Percentiles rank a stretch among this genome's conserved stretches.
phyloP scores from a whole-genome alignment of 2,797 vertebrate genomes.

The Eidolon dupreanum region DNA sequence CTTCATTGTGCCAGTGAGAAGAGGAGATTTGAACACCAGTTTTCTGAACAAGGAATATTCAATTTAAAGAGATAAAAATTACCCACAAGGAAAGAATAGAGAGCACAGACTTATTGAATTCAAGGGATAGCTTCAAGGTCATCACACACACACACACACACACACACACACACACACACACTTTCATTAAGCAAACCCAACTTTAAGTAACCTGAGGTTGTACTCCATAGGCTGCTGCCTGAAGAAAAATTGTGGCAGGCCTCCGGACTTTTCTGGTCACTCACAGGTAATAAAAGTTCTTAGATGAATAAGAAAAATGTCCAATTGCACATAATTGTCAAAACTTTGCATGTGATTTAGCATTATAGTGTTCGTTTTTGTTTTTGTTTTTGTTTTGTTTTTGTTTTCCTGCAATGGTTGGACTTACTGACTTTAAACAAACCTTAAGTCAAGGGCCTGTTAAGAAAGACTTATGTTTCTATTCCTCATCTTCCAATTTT shows the following conservation, averaged over 20 bases:
- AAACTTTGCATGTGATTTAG: not conserved
- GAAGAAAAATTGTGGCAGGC: not conserved
- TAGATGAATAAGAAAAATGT: not conserved
- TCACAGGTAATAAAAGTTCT: not conserved
- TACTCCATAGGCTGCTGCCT: not conserved
- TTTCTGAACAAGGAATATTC: not conserved
- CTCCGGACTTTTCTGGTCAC: not conserved
- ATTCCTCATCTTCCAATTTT: not conserved
- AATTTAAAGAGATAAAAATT: constrained; percentile 5
- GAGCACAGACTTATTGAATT: not conserved
- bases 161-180: not conserved
- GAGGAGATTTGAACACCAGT: not conserved
- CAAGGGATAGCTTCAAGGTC: not conserved
- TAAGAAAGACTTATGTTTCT: not conserved
- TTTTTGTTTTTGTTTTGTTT: not conserved
- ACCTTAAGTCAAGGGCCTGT: not conserved
- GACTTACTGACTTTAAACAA: not conserved
- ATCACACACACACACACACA: not conserved
- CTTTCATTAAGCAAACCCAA: not conserved
- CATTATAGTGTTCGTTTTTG: not conserved
- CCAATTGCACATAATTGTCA: not conserved
- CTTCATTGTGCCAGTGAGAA: not conserved
- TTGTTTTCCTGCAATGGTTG: not conserved
- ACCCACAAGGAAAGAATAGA: not conserved
- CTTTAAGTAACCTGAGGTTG: constrained; percentile 6